These are phyloP conservation scores for Pogonomyrmex barbatus DNA, from an alignment of 1,140 invertebrate species.

Conservation along the genomic window DNA sequence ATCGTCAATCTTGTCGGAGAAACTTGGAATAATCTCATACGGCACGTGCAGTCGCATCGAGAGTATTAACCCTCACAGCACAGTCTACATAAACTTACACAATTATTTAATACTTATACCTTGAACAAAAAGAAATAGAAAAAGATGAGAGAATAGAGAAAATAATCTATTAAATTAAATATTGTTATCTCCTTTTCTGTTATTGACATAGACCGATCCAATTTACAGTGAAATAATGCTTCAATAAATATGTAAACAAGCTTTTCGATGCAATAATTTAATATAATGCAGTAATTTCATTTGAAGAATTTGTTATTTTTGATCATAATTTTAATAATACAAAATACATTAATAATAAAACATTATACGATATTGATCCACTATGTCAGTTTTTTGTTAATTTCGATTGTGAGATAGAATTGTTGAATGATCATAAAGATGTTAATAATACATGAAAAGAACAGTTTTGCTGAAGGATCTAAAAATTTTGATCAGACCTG, in stretches of 20 bases:
- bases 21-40: slow-evolving; percentile 49
- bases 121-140: not conserved
- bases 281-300: not conserved
- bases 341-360: not conserved
- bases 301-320: not conserved
- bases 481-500: too few species aligned
- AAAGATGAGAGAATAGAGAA: not conserved
- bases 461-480: too few species aligned
- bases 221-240: slow-evolving; percentile 8
- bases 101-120: slow-evolving; percentile 42
- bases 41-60: slow-evolving; percentile 2
- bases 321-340: not conserved
- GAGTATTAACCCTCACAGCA: slow-evolving; percentile 3
- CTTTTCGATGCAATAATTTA: not conserved
- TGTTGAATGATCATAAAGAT: not conserved
- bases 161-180: not conserved
- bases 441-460: not conserved
- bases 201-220: not conserved
- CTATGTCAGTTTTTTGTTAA: not conserved
- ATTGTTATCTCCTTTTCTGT: not conserved
- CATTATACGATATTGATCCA: not conserved
- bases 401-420: not conserved
- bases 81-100: not conserved
- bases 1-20: slow-evolving; percentile 27
- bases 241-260: not conserved